Conservation (phyloP, 2,888 invertebrate species). For the Apantesis nais region DNA sequence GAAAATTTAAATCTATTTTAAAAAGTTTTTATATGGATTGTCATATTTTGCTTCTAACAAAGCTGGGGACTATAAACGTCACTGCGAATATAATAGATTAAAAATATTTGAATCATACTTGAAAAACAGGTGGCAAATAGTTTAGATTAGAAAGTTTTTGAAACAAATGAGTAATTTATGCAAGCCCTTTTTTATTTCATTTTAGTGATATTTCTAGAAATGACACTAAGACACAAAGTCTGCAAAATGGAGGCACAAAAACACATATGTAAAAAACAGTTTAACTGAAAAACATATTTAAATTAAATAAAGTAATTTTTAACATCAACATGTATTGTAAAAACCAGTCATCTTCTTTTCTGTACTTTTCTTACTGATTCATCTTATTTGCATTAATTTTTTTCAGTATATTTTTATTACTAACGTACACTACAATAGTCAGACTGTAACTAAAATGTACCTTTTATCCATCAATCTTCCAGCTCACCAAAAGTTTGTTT, state of each 20-base stretch:
- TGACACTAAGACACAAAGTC: too few relatives aligned
- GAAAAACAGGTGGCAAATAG: not conserved
- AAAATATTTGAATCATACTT: not conserved
- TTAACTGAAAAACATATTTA: too few relatives aligned
- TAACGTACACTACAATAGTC: not conserved
- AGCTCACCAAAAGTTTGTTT: constrained; percentile 3
- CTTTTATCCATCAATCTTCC: constrained; percentile 9
- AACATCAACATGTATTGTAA: not conserved
- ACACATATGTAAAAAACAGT: too few relatives aligned
- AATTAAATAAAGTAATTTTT: not conserved
- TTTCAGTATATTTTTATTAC: not conserved
- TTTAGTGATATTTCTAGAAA: too few relatives aligned
- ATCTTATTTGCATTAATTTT: not conserved
- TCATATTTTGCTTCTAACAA: not conserved
- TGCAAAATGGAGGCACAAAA: too few relatives aligned
- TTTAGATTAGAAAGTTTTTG: not conserved
- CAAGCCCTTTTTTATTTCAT: too few relatives aligned
- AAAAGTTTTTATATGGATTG: not conserved
- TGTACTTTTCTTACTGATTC: not conserved
- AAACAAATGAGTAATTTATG: too few relatives aligned
- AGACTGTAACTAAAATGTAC: not conserved
- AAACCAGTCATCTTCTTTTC: not conserved
- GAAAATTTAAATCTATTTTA: not conserved
- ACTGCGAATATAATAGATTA: not conserved
- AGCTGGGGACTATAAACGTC: not conserved